phyloP scores from a whole-genome alignment of 2,888 invertebrate species.

The Fragum sueziense region DNA sequence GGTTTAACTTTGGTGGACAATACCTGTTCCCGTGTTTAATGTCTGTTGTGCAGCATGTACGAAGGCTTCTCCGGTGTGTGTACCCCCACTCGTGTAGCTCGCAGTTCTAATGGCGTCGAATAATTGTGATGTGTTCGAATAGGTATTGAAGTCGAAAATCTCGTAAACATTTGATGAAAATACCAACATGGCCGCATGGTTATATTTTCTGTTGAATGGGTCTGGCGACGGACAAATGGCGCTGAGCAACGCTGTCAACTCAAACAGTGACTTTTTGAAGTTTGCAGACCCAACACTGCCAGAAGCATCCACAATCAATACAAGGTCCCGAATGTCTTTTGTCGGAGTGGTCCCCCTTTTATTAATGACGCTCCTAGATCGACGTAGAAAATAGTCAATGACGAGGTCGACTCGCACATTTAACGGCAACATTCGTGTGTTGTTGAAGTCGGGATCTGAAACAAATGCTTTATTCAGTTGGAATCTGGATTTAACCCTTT shows the following conservation, averaged over 20 bases:
- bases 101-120: neutral
- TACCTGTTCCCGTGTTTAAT: neutral
- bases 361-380: no score
- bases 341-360: neutral
- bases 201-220: neutral
- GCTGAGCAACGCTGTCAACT: neutral
- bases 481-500: no score
- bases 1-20: no score
- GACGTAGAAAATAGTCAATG: constrained; percentile 1
- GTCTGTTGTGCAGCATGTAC: neutral
- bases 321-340: neutral
- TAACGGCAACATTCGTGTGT: neutral
- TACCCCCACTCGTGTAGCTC: neutral
- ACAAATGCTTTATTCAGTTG: no score
- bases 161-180: neutral
- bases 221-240: neutral
- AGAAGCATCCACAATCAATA: neutral
- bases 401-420: neutral
- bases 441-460: neutral
- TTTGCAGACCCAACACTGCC: neutral
- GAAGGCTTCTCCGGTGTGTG: neutral
- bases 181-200: neutral
- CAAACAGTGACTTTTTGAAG: neutral
- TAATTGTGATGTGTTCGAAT: neutral
- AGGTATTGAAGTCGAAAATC: neutral